Evolutionary conservation across 2,113 vertebrate genomes (phyloP).

Genomic region (Agapornis roseicollis): DNA sequence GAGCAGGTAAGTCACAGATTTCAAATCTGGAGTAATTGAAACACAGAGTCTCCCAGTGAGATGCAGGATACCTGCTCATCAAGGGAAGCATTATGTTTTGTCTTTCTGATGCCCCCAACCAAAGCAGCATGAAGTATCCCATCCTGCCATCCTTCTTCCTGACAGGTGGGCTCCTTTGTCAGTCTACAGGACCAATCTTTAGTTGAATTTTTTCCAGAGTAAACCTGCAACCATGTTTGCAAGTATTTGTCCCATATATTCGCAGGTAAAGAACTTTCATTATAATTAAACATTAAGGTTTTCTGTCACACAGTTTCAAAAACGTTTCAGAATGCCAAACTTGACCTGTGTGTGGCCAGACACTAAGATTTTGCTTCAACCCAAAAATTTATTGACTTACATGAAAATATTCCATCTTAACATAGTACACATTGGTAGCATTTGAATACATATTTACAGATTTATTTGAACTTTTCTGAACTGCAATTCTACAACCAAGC

Average conservation of each 20-base stretch:
- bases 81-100: background rate
- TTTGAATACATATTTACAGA: constrained; percentile 73
- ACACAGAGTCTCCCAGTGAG: background rate
- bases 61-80: background rate
- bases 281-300: background rate
- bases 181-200: background rate
- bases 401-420: constrained; percentile 14
- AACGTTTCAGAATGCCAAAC: background rate
- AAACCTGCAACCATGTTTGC: background rate
- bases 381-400: constrained; percentile 21
- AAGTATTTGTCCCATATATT: background rate
- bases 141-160: background rate
- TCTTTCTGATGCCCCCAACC: rapidly evolving
- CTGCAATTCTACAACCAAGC: constrained; percentile 70
- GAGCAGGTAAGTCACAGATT: background rate
- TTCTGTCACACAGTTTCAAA: background rate
- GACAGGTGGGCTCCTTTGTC: background rate
- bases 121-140: background rate
- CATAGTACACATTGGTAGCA: background rate
- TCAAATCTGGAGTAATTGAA: background rate
- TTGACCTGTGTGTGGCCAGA: background rate
- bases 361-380: background rate
- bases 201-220: background rate
- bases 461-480: constrained; percentile 80
- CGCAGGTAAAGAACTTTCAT: background rate